phyloP scores from a whole-genome alignment of 2,113 vertebrate species.

The Eupsittula cactorum region DNA sequence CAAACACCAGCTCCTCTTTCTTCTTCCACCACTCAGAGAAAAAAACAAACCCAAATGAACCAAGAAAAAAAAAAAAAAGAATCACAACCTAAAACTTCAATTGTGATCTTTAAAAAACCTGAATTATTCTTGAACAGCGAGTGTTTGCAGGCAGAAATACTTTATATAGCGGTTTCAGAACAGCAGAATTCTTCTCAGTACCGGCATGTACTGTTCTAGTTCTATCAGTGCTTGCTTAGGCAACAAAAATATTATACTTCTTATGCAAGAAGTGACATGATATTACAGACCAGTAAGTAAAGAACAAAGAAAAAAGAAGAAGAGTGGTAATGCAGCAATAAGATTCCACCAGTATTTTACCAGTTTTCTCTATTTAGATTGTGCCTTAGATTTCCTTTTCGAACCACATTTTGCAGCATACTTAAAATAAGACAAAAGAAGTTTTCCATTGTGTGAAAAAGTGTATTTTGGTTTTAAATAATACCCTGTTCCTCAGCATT shows the following conservation, averaged over 20 bases:
- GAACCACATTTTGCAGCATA: not conserved
- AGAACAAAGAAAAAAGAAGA: not conserved
- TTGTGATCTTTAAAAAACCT: not conserved
- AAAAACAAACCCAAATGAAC: not conserved
- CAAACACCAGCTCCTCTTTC: not conserved
- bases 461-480: not conserved
- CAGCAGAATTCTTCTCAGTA: not conserved
- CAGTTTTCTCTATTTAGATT: not conserved
- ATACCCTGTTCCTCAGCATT: not conserved
- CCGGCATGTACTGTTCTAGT: not conserved
- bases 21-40: not conserved
- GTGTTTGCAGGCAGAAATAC: not conserved
- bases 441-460: not conserved
- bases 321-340: not conserved
- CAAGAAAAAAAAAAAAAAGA: not conserved
- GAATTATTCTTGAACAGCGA: not conserved
- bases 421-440: not conserved
- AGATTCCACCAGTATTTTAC: not conserved
- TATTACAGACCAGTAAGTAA: not conserved
- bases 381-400: not conserved
- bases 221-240: not conserved
- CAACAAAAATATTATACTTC: not conserved
- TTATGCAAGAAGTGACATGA: not conserved
- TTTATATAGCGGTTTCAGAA: not conserved
- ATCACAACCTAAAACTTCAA: not conserved